A percentile compares a stretch with the other conserved stretches of the same genome.
Evolutionary conservation across 2,888 invertebrate species (phyloP).

Genomic region (Meteorus colon): DNA sequence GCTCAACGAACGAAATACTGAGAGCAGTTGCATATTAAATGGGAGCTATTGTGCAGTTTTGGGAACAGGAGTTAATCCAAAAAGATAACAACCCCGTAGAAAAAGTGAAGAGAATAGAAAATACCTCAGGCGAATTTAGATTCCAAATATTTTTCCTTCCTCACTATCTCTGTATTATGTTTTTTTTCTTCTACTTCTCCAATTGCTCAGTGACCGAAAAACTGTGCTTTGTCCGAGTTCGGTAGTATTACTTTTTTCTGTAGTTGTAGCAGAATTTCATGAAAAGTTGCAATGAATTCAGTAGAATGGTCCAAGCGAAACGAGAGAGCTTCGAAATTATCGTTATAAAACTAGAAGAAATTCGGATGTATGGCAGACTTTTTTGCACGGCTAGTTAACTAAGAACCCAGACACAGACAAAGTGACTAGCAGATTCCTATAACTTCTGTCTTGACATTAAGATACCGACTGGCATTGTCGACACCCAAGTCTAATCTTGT

Average conservation of each 20-base stretch:
- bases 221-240: constrained; percentile 28
- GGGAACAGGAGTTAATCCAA: constrained; percentile 1
- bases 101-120: background rate
- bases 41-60: constrained; percentile 32
- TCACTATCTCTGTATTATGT: background rate
- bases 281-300: background rate
- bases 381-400: too few species aligned
- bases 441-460: constrained; percentile 52
- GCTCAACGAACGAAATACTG: constrained; percentile 22
- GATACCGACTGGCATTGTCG: constrained; percentile 24
- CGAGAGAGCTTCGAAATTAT: background rate
- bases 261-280: background rate
- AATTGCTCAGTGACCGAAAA: constrained; percentile 41
- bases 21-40: constrained; percentile 2
- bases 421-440: background rate
- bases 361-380: too few species aligned
- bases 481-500: constrained; percentile 44
- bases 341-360: background rate
- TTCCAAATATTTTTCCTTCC: background rate
- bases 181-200: constrained; percentile 1
- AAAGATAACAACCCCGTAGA: background rate
- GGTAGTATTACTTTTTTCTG: constrained; percentile 6
- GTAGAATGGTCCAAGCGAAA: constrained; percentile 50
- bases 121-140: background rate
- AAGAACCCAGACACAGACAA: too few species aligned